Base-by-base conservation (phyloP, 92 coral and sea anemone genomes). In the Epizoanthus rinbou region DNA sequence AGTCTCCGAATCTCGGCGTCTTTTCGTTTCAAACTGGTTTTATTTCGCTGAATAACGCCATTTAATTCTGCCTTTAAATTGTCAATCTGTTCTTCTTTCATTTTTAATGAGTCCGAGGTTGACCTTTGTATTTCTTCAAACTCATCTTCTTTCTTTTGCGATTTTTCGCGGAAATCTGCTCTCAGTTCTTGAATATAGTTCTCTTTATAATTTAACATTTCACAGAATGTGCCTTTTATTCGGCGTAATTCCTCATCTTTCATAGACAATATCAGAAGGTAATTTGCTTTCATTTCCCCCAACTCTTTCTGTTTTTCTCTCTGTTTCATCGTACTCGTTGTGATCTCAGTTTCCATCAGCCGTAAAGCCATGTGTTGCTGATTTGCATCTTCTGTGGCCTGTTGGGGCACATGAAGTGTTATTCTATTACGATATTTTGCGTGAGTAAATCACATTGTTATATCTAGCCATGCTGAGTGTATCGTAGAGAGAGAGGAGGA, bases 221-320 rank as follows among this genome's bases (percentile, higher is more conserved):
- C 35, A 18, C 47, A 11, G 39, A 59, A 59, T 60, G 64, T 69
- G 9, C 59, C 57, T 59, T 76, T 76, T 17, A 76, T 18, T 15
- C 35, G 43, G 71, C 43, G 41, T 5, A 70, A 39, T 18, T 33
- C 75, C 57, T 70, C 54, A 53, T 70, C 75, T 43, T 41, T 70
- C 28, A 70, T 3, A 17, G 75, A 23, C 22, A 70, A 7, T 2
- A 65, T 39, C 17, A 53, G 25, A 25, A 24, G 28, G 25, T 43
- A 56, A 21, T 75, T 66, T 1, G 18, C 63, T 54, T 75, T 65
- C 65, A 75, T 75, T 37, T 65, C 53, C 33, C 57, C 58, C 18
- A 75, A 28, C 23, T 75, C 67, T 57, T 75, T 50, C 25, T 75
- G 63, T 57, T 75, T 75, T 35, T 76, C 57, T 21, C 69, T 28